Evolutionary conservation across 1,140 invertebrate genomes (phyloP).

Genomic region (Drosophila hydei): DNA sequence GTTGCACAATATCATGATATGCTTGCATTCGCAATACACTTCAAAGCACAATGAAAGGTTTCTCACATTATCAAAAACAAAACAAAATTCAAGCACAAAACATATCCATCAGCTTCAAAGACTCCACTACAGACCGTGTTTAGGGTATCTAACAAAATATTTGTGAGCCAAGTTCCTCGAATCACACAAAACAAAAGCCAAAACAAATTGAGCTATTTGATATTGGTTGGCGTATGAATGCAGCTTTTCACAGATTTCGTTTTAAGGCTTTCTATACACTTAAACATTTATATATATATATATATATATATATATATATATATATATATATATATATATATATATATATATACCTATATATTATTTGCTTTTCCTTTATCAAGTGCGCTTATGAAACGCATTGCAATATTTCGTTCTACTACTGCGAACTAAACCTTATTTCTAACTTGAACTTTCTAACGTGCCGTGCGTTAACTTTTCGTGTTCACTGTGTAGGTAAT

Average conservation of each 20-base stretch:
- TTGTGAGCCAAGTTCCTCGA: constrained; percentile 17
- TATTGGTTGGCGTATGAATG: constrained; percentile 23
- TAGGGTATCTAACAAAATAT: constrained; percentile 16
- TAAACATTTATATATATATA: constrained; percentile 45
- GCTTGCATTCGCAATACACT: not conserved
- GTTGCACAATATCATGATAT: constrained; percentile 27
- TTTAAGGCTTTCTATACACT: constrained; percentile 34
- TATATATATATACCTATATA: not conserved
- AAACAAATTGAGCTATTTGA: constrained; percentile 3
- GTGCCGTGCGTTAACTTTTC: constrained; percentile 50
- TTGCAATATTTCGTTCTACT: constrained; percentile 65
- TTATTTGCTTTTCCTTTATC: constrained; percentile 32
- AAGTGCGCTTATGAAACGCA: constrained; percentile 79
- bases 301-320: too few relatives aligned
- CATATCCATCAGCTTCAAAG: constrained; percentile 34
- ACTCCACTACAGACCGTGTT: constrained; percentile 13
- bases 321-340: not conserved
- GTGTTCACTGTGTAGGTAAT: constrained; percentile 48
- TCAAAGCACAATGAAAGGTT: constrained; percentile 34
- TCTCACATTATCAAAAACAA: constrained; percentile 21
- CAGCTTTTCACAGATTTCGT: constrained; percentile 16
- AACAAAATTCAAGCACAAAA: constrained; percentile 20
- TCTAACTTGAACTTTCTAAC: constrained; percentile 12
- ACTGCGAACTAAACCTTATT: constrained; percentile 12
- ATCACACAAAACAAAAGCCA: not conserved